Conservation (phyloP, 2,888 invertebrate genomes). For the Hypolimnas misippus region DNA sequence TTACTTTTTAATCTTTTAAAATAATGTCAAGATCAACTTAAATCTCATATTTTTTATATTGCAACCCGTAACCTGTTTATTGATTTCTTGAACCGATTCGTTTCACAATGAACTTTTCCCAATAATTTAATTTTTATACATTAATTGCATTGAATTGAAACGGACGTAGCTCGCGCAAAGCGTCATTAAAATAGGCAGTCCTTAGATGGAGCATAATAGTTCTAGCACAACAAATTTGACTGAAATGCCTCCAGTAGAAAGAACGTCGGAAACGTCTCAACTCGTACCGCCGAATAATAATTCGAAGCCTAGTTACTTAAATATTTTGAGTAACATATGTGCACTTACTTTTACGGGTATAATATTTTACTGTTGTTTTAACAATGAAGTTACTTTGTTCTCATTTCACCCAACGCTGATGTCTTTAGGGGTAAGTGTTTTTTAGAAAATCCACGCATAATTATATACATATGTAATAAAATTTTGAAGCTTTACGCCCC, state of each 20-base stretch:
- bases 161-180: neutral
- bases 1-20: too few species aligned
- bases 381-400: constrained; percentile 64
- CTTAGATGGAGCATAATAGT: neutral
- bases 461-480: neutral
- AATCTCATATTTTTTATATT: too few species aligned
- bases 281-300: constrained; percentile 59
- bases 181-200: neutral
- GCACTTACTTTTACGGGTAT: constrained; percentile 64
- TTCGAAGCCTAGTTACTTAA: constrained; percentile 68
- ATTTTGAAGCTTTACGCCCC: too few species aligned
- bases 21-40: too few species aligned
- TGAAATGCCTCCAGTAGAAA: constrained; percentile 61
- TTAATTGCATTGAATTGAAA: neutral
- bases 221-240: constrained; percentile 18
- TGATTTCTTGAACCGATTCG: too few species aligned
- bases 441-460: neutral
- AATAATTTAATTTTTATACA: too few species aligned
- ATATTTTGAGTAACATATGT: constrained; percentile 67
- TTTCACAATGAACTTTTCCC: too few species aligned
- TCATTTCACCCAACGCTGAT: constrained; percentile 78
- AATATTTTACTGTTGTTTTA: constrained; percentile 68
- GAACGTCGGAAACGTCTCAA: constrained; percentile 67
- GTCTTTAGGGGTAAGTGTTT: constrained; percentile 72
- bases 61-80: too few species aligned